These are phyloP conservation scores for Phrynocephalus guinanensis DNA, from an alignment of 2,797 vertebrate genomes.

Conservation along the genomic window DNA sequence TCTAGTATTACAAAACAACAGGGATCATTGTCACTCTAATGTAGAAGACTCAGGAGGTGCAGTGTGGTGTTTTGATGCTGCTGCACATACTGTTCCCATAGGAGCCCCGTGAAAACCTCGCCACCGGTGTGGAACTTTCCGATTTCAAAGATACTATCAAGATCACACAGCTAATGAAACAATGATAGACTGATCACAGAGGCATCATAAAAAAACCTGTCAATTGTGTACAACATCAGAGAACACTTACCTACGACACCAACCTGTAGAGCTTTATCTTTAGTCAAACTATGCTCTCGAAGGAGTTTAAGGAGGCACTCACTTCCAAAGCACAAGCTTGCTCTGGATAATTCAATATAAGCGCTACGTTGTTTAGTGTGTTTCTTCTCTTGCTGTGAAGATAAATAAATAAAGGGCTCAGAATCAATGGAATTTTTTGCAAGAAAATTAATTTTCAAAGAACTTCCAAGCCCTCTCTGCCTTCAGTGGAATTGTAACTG, in stretches of 20 bases:
- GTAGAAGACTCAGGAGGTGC: not conserved
- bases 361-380: conserved; percentile 59
- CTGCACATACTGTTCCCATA: not conserved
- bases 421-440: not conserved
- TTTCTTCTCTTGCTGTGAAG: conserved; percentile 76
- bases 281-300: conserved; percentile 64
- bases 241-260: conserved; percentile 88
- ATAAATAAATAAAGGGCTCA: not conserved
- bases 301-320: conserved; percentile 83
- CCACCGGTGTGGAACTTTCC: not conserved
- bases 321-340: conserved; percentile 79
- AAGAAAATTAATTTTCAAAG: not conserved
- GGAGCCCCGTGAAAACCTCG: not conserved
- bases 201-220: not conserved
- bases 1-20: conserved; percentile 15
- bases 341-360: conserved; percentile 75
- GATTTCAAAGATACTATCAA: not conserved
- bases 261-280: conserved; percentile 80
- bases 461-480: not conserved
- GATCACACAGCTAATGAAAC: not conserved
- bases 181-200: not conserved
- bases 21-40: not conserved
- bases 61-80: not conserved
- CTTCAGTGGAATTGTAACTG: not conserved
- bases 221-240: not conserved